phyloP scores from a whole-genome alignment of 2,888 invertebrate genomes.

The Sarcophaga carnaria region DNA sequence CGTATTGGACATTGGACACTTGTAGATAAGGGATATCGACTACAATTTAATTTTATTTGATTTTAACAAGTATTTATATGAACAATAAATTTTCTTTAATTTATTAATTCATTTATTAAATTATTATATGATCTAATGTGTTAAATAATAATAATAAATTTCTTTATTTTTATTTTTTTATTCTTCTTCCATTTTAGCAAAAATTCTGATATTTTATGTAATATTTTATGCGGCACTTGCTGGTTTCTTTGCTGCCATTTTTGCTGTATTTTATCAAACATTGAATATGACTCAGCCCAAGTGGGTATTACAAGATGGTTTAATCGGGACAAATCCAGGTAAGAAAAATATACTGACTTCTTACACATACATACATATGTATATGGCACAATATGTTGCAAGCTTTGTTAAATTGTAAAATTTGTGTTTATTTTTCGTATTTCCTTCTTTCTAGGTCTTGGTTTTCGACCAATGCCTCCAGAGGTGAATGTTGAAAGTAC shows the following conservation, averaged over 20 bases:
- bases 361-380: not conserved
- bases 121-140: too few relatives aligned
- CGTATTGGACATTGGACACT: too few relatives aligned
- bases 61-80: too few relatives aligned
- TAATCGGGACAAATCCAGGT: constrained; percentile 98
- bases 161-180: constrained; percentile 16
- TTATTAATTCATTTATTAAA: too few relatives aligned
- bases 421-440: constrained; percentile 48
- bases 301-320: constrained; percentile 92
- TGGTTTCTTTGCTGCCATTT: constrained; percentile 96
- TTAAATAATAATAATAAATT: too few relatives aligned
- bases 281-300: constrained; percentile 92
- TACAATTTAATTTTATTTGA: too few relatives aligned
- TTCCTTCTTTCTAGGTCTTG: constrained; percentile 87
- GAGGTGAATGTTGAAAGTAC: constrained; percentile 97
- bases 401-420: constrained; percentile 31
- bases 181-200: constrained; percentile 86
- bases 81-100: too few relatives aligned
- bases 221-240: constrained; percentile 96
- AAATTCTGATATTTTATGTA: constrained; percentile 97
- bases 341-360: constrained; percentile 70
- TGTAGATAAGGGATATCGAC: too few relatives aligned
- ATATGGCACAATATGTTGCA: too few relatives aligned
- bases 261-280: constrained; percentile 97
- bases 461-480: constrained; percentile 98